These are phyloP conservation scores for Pristionchus exspectatus DNA, from an alignment of 2,888 invertebrate species.

Conservation along the genomic window DNA sequence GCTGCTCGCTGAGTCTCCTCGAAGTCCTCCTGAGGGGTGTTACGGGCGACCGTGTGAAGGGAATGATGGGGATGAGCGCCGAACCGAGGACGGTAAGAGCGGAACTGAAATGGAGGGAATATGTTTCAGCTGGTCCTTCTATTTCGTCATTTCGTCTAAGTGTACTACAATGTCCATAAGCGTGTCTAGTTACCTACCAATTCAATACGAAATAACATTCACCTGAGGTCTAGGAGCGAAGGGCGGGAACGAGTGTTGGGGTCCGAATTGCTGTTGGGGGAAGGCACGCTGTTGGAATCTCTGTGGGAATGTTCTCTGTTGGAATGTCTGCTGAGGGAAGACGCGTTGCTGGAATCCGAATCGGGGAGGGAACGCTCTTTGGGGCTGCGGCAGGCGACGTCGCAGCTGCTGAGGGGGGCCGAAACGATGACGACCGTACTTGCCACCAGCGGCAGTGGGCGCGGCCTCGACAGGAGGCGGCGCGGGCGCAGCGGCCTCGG, in stretches of 20 bases:
- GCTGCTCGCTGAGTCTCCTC: not conserved
- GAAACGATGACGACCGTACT: not conserved
- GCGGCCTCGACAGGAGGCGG: slow-evolving; percentile 7
- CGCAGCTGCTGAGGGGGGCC: not conserved
- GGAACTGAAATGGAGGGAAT: not conserved
- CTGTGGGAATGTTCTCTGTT: not conserved
- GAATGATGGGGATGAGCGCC: not conserved
- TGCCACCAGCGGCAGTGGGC: slow-evolving; percentile 10
- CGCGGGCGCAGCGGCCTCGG: not conserved
- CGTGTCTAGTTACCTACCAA: too few relatives aligned
- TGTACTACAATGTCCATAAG: too few relatives aligned
- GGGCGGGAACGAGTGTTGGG: not conserved
- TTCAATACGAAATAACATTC: not conserved
- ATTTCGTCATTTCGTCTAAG: too few relatives aligned
- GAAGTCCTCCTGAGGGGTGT: not conserved
- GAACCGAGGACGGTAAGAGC: not conserved
- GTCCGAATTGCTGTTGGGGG: not conserved
- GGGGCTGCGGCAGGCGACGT: not conserved
- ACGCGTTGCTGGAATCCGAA: not conserved
- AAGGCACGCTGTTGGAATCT: slow-evolving; percentile 1
- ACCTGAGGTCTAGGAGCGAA: not conserved
- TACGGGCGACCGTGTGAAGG: not conserved
- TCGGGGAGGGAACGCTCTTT: not conserved
- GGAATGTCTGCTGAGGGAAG: not conserved
- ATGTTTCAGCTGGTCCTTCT: too few relatives aligned